Percentiles rank a stretch among this genome's conserved stretches.
These are phyloP conservation scores for Rattus norvegicus DNA, from an alignment of 2,113 vertebrate species.

Conservation along the genomic window GRCr8 NC_086029.1:76354501-76355000, in stretches of 20 bases:
- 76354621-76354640: slow-evolving; percentile 51
- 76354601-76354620: slow-evolving; percentile 29
- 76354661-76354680: neutral
- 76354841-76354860: neutral
- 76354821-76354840: neutral
- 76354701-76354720: neutral
- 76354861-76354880: neutral
- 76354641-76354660: slow-evolving; percentile 45
- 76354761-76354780: neutral
- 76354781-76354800: slow-evolving; percentile 35
- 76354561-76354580: slow-evolving; percentile 29
- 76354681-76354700: neutral
- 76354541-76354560: neutral
- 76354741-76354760: slow-evolving; percentile 12
- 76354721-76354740: slow-evolving; percentile 48
- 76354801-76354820: slow-evolving; percentile 15
- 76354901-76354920: neutral
- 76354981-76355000: neutral
- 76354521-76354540: slow-evolving; percentile 8
- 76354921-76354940: neutral
- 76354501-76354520: neutral
- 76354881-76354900: neutral
- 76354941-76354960: neutral
- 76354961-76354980: neutral
- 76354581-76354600: slow-evolving; percentile 27